phyloP scores from a whole-genome alignment of 2,797 vertebrate genomes.

The Phalloptychus januarius region DNA sequence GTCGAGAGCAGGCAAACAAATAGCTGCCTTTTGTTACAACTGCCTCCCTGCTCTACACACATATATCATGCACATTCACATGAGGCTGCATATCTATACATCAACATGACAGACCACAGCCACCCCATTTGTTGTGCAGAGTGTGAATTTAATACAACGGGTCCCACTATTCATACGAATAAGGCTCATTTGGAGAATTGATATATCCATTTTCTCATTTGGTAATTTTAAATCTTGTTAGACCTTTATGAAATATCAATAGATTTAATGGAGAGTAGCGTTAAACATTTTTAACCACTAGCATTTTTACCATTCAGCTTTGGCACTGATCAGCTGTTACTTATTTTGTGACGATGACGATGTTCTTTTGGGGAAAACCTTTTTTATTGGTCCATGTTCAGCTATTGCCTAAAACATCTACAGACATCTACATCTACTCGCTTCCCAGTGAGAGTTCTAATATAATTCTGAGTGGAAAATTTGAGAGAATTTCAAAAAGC shows the following conservation, averaged over 20 bases:
- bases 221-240: conserved; percentile 45
- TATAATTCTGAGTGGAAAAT: not conserved
- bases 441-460: too few species aligned
- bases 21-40: conserved; percentile 80
- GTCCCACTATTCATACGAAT: conserved; percentile 77
- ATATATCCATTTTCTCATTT: conserved; percentile 66
- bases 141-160: conserved; percentile 77
- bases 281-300: conserved; percentile 4
- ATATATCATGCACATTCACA: conserved; percentile 64
- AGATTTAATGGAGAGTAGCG: conserved; percentile 15
- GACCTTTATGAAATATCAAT: conserved; percentile 34
- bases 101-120: conserved; percentile 80
- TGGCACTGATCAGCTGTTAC: not conserved
- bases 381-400: not conserved
- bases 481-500: not conserved
- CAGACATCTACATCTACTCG: too few species aligned
- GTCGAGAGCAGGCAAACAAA: conserved; percentile 77
- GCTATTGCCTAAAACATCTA: not conserved
- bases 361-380: not conserved
- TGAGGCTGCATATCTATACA: conserved; percentile 68
- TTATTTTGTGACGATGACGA: not conserved
- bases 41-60: conserved; percentile 65
- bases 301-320: not conserved
- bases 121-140: conserved; percentile 79
- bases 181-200: conserved; percentile 79